phyloP scores from a whole-genome alignment of 2,113 vertebrate genomes.

The Xiphophorus couchianus region DNA sequence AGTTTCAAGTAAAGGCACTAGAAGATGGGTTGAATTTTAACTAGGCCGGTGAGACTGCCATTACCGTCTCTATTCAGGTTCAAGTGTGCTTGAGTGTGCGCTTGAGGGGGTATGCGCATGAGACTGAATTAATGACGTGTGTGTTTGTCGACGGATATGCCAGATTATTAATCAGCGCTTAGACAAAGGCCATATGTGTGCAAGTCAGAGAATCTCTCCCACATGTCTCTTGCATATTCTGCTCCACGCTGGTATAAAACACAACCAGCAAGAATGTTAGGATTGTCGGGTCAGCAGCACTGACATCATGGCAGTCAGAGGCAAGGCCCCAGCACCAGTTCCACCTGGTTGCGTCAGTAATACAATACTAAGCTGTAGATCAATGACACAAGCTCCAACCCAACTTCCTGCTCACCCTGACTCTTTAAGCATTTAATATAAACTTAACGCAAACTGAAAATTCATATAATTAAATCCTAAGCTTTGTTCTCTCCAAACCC shows the following conservation, averaged over 20 bases:
- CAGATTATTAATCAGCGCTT: constrained; percentile 69
- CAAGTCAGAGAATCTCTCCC: constrained; percentile 52
- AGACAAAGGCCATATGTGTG: constrained; percentile 70
- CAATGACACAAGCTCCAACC: constrained; percentile 30
- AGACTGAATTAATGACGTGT: constrained; percentile 67
- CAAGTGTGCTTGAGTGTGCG: constrained; percentile 51
- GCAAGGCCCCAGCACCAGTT: constrained; percentile 52
- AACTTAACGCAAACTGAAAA: background rate
- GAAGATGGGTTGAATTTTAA: constrained; percentile 72
- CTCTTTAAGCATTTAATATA: constrained; percentile 9
- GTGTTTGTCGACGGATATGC: constrained; percentile 36
- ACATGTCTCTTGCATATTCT: constrained; percentile 38
- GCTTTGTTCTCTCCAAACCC: background rate
- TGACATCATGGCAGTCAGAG: constrained; percentile 70
- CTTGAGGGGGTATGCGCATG: constrained; percentile 58
- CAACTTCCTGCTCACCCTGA: constrained; percentile 23
- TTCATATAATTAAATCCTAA: background rate
- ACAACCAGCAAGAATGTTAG: constrained; percentile 71
- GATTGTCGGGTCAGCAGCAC: constrained; percentile 71
- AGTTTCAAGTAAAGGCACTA: constrained; percentile 48
- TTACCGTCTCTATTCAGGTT: constrained; percentile 44
- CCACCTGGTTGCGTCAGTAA: constrained; percentile 67
- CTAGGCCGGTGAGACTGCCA: constrained; percentile 43
- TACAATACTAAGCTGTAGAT: constrained; percentile 34
- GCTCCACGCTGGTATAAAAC: constrained; percentile 48